Percentiles rank a stretch among this genome's conserved stretches.
Evolutionary conservation across 2,113 vertebrate genomes (phyloP).

Genomic region (Semnornis frantzii): DNA sequence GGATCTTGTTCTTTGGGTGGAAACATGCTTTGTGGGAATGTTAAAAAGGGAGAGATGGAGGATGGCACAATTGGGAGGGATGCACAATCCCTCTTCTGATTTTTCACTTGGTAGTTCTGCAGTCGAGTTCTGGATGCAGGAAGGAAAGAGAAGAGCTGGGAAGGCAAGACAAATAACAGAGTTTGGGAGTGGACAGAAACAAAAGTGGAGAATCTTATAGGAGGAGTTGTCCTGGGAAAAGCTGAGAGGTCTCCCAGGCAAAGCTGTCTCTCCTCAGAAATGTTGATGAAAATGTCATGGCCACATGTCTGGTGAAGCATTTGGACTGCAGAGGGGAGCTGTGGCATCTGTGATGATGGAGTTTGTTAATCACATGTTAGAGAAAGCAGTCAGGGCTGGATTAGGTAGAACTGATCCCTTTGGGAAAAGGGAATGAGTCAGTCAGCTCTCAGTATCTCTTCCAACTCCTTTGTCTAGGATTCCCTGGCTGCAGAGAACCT

Average conservation of each 20-base stretch:
- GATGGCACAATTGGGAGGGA: background rate
- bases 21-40: background rate
- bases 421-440: background rate
- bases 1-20: background rate
- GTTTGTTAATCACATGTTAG: background rate
- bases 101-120: background rate
- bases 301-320: constrained; percentile 7
- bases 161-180: background rate
- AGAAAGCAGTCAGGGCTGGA: background rate
- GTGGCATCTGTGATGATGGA: fast-evolving
- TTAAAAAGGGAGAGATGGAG: background rate
- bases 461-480: background rate
- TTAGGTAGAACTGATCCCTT: background rate
- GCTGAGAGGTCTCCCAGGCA: background rate
- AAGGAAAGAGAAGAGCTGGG: background rate
- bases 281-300: background rate
- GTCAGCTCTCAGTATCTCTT: background rate
- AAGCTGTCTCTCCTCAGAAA: background rate
- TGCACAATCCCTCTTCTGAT: background rate
- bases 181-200: background rate
- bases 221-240: background rate
- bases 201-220: background rate
- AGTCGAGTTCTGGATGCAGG: background rate
- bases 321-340: background rate
- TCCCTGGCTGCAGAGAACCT: background rate